Evolutionary conservation across 2,888 invertebrate genomes (phyloP), one percentile per base, ranked within the genome.

Genomic region (Andricus quercusramuli): DNA sequence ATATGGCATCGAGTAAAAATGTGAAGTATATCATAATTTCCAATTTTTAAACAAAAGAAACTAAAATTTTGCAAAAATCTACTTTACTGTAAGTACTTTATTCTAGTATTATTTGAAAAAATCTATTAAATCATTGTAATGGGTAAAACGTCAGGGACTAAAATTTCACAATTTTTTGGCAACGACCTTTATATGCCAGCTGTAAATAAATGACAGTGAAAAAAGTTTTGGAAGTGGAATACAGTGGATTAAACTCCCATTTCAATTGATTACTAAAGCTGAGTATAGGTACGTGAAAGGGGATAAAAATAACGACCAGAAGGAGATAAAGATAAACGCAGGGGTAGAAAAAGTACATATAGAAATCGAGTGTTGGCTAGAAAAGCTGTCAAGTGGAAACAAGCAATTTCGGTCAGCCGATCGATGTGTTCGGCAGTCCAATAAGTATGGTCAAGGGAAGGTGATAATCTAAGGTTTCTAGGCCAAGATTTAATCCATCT

Each of bases 331-430:
- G 47, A 74, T 47, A 56, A 74, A 29, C 29, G 29, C 8, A 9
- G 51, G 20, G 47, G 44, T 20, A 25, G 51, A 29, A 32, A 47
- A 22, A 15, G 67, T 41, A 17, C 25, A 17, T 51, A 74, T 20
- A 51, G 32, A 51, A 74, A 74, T 74, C 15, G 11, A 74, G 74
- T 56, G 32, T 70, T 29, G 3, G 70, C 1, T 56, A 37, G n/a
- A 56, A 74, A 51, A 51, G n/a, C 20, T 74, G 32, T 56, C 56
- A 56, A 56, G 74, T 56, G 32, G 56, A 74, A 74, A 74, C 56
- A 74, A 74, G 74, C 56, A 74, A 56, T 74, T 74, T 74, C n/a
- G 37, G 56, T 74, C 51, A 74, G 56, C 22, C 74, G 37, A 74
- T 56, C 56, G 74, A 74, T 74, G n/a, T 32, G 32, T 29, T 74